A percentile compares a stretch with the other conserved stretches of the same genome.
Conservation (phyloP, 2,888 invertebrate genomes). For the Drosophila tripunctata region DNA sequence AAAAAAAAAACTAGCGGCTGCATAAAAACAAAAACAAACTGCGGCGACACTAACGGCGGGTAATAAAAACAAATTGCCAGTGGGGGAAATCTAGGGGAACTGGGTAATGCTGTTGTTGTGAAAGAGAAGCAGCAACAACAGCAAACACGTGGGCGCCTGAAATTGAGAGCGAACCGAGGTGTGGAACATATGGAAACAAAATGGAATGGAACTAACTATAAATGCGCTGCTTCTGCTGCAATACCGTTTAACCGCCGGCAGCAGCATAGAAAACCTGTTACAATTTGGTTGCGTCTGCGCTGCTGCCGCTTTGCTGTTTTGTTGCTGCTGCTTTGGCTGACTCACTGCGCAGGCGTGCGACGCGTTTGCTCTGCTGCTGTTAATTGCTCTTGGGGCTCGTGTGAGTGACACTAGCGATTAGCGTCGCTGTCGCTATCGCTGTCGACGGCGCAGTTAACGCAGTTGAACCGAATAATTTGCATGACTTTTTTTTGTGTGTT, state of each 20-base stretch:
- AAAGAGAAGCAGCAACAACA: conserved; percentile 25
- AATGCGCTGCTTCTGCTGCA: conserved; percentile 39
- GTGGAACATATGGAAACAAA: conserved; percentile 45
- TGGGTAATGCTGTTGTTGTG: too few relatives aligned
- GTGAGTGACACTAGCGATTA: conserved; percentile 79
- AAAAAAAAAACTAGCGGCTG: conserved; percentile 19
- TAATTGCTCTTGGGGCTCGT: conserved; percentile 69
- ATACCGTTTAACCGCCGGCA: conserved; percentile 41
- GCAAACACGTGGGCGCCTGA: conserved; percentile 63
- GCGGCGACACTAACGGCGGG: conserved; percentile 51
- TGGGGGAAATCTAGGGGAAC: neutral
- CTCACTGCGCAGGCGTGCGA: conserved; percentile 69
- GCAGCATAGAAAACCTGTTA: conserved; percentile 62
- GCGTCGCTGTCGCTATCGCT: conserved; percentile 35
- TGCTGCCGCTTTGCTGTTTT: conserved; percentile 18
- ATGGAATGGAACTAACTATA: conserved; percentile 55
- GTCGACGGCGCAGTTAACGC: conserved; percentile 15
- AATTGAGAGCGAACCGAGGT: conserved; percentile 53
- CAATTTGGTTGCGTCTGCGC: conserved; percentile 50
- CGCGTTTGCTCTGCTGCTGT: conserved; percentile 57
- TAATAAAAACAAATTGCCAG: conserved; percentile 3
- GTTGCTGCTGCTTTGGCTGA: conserved; percentile 46
- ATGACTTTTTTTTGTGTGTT: conserved; percentile 36
- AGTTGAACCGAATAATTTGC: conserved; percentile 71
- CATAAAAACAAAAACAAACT: conserved; percentile 50